phyloP scores from a whole-genome alignment of 2,797 vertebrate genomes.

The Sciurus carolinensis region DNA sequence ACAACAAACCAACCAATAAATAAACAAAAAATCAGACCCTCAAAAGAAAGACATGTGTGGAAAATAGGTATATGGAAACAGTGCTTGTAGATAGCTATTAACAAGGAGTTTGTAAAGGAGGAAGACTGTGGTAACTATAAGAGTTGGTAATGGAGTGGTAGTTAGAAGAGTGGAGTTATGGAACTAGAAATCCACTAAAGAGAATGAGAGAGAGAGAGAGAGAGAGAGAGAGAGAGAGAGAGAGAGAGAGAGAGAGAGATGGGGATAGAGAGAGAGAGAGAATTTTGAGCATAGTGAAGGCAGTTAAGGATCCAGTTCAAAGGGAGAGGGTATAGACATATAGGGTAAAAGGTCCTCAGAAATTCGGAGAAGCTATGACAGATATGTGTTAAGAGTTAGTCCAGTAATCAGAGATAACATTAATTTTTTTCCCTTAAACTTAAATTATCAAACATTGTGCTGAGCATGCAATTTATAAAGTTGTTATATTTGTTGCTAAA shows the following conservation, averaged over 20 bases:
- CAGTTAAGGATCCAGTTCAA: not conserved
- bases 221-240: too few relatives aligned
- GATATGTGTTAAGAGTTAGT: not conserved
- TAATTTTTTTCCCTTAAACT: conserved; percentile 37
- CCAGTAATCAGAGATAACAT: conserved; percentile 41
- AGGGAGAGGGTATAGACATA: not conserved
- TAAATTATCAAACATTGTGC: conserved; percentile 66
- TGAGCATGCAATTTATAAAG: conserved; percentile 67
- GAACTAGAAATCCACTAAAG: not conserved
- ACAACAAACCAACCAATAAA: too few relatives aligned
- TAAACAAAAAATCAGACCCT: not conserved
- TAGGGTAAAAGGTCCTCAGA: not conserved
- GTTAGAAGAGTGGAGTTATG: not conserved
- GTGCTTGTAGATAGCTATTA: not conserved
- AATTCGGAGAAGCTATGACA: not conserved
- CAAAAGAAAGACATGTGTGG: not conserved
- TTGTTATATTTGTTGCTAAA: conserved; percentile 12
- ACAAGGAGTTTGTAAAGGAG: not conserved
- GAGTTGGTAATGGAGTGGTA: not conserved
- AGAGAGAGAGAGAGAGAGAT: too few relatives aligned
- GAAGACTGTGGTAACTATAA: not conserved
- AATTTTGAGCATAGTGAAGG: not conserved
- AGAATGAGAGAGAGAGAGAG: too few relatives aligned
- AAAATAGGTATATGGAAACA: not conserved
- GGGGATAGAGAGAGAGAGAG: too few relatives aligned